Conservation (phyloP, 2,888 invertebrate species). For the Empis stercorea region DNA sequence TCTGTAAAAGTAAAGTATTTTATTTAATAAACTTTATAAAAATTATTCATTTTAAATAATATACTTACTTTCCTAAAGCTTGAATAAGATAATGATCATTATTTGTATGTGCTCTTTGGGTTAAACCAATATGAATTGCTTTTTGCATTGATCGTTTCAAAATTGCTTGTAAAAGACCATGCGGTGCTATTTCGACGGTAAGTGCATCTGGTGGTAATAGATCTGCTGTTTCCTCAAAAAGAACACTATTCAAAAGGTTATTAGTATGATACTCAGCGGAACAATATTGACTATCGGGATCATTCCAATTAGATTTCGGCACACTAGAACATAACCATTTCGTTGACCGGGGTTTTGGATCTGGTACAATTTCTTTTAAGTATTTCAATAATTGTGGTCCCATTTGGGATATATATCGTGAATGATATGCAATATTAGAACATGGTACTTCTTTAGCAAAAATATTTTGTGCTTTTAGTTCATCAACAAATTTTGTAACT, state of each 20-base stretch:
- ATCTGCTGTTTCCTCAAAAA: conserved; percentile 47
- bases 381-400: conserved; percentile 53
- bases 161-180: conserved; percentile 50
- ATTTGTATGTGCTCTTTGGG: conserved; percentile 42
- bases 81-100: conserved; percentile 26
- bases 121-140: conserved; percentile 43
- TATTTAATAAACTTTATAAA: not conserved
- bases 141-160: conserved; percentile 44
- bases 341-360: conserved; percentile 50
- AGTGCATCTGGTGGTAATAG: conserved; percentile 48
- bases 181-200: conserved; percentile 53
- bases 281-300: conserved; percentile 43
- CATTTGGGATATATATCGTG: conserved; percentile 56
- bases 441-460: conserved; percentile 73
- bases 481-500: conserved; percentile 49
- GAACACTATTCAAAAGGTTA: conserved; percentile 50
- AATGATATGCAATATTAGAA: conserved; percentile 78
- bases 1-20: conserved; percentile 33
- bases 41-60: not conserved
- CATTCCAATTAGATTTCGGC: conserved; percentile 54
- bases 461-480: conserved; percentile 52
- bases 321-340: conserved; percentile 79
- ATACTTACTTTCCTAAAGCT: conserved; percentile 36
- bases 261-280: conserved; percentile 82
- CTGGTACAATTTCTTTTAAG: conserved; percentile 47